Percentiles rank a stretch among this genome's conserved stretches.
phyloP scores from a whole-genome alignment of 2,113 vertebrate genomes.

The Aphelocoma coerulescens region DNA sequence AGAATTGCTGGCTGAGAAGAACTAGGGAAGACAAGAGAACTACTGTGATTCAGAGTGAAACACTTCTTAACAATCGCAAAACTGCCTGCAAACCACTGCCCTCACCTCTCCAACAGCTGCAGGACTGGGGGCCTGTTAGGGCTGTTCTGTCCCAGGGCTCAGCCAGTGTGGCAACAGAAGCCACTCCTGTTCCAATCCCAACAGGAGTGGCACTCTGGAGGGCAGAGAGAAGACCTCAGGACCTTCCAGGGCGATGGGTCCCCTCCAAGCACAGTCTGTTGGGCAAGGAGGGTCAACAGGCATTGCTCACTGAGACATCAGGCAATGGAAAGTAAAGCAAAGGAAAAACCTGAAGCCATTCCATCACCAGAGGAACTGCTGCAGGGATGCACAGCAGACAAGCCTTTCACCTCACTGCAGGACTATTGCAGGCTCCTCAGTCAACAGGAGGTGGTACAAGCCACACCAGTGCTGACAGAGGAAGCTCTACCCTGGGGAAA shows the following conservation, averaged over 20 bases:
- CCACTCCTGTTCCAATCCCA: background rate
- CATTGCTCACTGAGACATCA: background rate
- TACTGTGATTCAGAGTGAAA: conserved; percentile 18
- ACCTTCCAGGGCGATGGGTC: background rate
- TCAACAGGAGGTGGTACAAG: background rate
- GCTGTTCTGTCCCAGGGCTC: background rate
- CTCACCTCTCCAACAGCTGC: background rate
- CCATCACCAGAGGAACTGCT: fast-evolving
- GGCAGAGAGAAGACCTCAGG: background rate
- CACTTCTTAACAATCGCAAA: background rate
- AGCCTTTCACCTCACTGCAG: background rate
- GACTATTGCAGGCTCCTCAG: background rate
- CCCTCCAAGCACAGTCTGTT: background rate
- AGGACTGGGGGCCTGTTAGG: background rate
- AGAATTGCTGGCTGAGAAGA: background rate
- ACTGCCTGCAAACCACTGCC: background rate
- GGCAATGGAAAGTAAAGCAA: background rate
- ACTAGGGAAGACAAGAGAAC: background rate
- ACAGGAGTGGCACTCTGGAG: background rate
- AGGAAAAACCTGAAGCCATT: background rate
- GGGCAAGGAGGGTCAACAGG: fast-evolving
- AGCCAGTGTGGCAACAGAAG: background rate
- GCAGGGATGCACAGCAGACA: fast-evolving
- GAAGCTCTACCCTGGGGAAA: background rate
- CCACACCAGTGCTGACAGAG: background rate